Percentiles rank a stretch among this genome's conserved stretches.
Conservation (phyloP, 1,140 invertebrate genomes). For the Capitella teleta region DNA sequence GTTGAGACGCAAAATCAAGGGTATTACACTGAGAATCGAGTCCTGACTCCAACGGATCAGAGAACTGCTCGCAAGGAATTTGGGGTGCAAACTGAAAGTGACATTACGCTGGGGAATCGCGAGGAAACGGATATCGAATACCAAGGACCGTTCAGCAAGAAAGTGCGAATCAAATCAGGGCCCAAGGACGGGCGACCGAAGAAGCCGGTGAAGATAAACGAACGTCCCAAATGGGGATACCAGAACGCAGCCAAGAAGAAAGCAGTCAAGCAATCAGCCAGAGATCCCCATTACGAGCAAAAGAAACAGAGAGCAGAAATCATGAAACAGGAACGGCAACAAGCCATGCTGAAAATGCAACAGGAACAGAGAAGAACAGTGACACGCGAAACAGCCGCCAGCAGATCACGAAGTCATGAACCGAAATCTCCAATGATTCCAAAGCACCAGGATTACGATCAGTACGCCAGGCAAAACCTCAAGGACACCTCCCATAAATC, state of each 20-base stretch:
- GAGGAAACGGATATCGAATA: constrained; percentile 12
- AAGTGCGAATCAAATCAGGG: constrained; percentile 17
- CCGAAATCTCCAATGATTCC: neutral
- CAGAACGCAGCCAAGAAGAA: constrained; percentile 13
- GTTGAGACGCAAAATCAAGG: no score
- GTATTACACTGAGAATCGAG: no score
- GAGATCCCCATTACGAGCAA: constrained; percentile 29
- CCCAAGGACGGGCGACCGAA: constrained; percentile 21
- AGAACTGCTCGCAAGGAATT: no score
- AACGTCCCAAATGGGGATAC: constrained; percentile 28
- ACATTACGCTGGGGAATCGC: no score
- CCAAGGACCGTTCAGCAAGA: constrained; percentile 11
- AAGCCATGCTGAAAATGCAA: neutral
- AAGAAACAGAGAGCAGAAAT: constrained; percentile 15
- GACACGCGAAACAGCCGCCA: neutral
- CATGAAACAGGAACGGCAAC: constrained; percentile 1
- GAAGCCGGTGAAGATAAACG: constrained; percentile 16
- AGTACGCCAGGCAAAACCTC: neutral
- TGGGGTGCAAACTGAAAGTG: no score
- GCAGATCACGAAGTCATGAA: neutral
- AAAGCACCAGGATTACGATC: neutral
- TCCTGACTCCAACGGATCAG: no score
- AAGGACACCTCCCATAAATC: no score
- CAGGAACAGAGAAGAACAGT: neutral
- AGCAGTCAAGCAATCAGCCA: constrained; percentile 30